Evolutionary conservation across 2,113 vertebrate species (phyloP).

Genomic region (Protobothrops flavoviridis): DNA sequence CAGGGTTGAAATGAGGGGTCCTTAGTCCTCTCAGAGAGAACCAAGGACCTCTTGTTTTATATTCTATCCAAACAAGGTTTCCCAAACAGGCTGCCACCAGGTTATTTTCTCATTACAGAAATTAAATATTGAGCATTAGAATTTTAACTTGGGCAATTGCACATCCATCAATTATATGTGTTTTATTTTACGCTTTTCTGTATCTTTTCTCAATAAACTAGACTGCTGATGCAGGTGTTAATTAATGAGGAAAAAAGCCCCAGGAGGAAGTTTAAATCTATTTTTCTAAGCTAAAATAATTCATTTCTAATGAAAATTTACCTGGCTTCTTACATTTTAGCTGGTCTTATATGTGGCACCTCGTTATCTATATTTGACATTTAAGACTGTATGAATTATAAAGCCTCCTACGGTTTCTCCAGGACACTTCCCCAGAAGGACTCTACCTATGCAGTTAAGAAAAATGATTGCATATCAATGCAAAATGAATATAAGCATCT

Average conservation of each 20-base stretch:
- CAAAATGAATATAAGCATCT: neutral
- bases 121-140: neutral
- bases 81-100: neutral
- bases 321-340: neutral
- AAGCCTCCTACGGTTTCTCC: neutral
- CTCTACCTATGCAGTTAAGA: neutral
- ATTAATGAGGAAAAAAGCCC: neutral
- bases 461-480: neutral
- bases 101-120: neutral
- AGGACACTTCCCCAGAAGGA: neutral
- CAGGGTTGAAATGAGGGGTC: neutral
- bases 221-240: neutral
- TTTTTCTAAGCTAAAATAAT: neutral
- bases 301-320: neutral
- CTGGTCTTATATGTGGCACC: neutral
- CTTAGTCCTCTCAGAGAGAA: neutral
- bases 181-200: conserved; percentile 13
- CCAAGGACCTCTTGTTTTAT: neutral
- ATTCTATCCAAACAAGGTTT: neutral
- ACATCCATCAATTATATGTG: conserved; percentile 21
- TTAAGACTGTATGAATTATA: neutral
- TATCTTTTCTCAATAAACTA: neutral
- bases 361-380: neutral
- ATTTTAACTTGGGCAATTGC: neutral
- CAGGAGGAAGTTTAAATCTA: neutral